Base-by-base conservation (phyloP, 2,113 vertebrate species). In the Gnathonemus longibarbis region DNA sequence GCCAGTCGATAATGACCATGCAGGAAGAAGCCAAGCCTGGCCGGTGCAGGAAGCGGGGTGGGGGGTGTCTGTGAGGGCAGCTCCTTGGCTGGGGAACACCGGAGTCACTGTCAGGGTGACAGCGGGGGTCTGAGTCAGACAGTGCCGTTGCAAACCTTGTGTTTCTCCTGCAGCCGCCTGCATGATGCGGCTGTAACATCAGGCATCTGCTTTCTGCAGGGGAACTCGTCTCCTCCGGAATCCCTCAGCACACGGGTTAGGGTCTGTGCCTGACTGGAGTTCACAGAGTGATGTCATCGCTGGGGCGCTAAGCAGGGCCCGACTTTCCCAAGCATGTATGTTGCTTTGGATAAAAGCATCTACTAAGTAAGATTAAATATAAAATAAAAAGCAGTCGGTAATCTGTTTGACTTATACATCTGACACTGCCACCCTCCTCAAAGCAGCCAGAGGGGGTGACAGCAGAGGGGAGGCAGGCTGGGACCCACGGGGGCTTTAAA, bases 1-100 rank as follows among this genome's bases (percentile, higher is more conserved):
- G 96, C 96, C 96, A 94, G 94, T 98, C 97, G 97, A 98, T 99
- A 98, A 98, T 98, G 97, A 97, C 97, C 97, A 96, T 91, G 94
- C 93, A 94, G 94, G 94, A 95, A 93, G 91, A 92, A 93, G 92
- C 92, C 88, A 86, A 21, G 85, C 39, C 45, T 21, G 74, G 35
- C 21, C 21, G 15, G 15, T 3, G 17, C 46, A 53, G 19, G 46
- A 31, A 24, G 19, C 1, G 0, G 35, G 42, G 39, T n/a, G 45
- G 45, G 45, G 42, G 17, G 42, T 24, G 9, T 45, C 83, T 84
- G 39, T 10, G 83, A n/a, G 39, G 21, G 83, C 6, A 48, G 27
- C 2, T 46, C 35, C 70, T 49, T n/a, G 9, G 46, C 46, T 27
- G 46, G 83, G 83, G 42, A 21, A 85, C 3, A 48, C 46, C 0